These are phyloP conservation scores for Phragmatobia fuliginosa DNA, from an alignment of 2,888 invertebrate genomes.

Conservation along the genomic window DNA sequence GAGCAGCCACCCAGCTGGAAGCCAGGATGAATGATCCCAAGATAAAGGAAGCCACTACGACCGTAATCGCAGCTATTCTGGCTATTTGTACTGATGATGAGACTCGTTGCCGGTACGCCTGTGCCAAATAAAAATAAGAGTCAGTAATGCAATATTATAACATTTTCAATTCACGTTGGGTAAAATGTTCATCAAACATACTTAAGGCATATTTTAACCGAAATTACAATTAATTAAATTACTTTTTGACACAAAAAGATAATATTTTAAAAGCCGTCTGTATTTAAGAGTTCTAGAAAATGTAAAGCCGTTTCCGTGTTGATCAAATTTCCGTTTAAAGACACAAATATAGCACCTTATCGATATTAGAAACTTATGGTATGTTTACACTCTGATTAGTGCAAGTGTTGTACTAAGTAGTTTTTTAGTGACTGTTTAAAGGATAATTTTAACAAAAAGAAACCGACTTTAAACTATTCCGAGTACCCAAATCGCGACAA, in stretches of 20 bases:
- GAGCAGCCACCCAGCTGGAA: slow-evolving; percentile 93
- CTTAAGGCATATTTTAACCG: not conserved
- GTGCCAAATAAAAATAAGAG: slow-evolving; percentile 44
- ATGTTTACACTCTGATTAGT: not conserved
- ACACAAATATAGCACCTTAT: not conserved
- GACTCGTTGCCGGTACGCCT: slow-evolving; percentile 92
- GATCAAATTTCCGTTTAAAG: not conserved
- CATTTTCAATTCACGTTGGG: too few species aligned
- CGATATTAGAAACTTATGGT: not conserved
- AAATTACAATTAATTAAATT: not conserved
- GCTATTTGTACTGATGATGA: slow-evolving; percentile 95
- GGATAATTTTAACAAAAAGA: not conserved
- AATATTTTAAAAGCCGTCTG: not conserved
- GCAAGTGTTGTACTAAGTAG: not conserved
- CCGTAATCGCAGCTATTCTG: slow-evolving; percentile 93
- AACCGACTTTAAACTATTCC: too few species aligned
- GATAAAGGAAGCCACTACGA: slow-evolving; percentile 93
- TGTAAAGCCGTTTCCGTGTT: not conserved
- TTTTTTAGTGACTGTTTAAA: not conserved
- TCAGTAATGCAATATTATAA: not conserved
- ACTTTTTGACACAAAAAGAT: not conserved
- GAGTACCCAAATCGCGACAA: too few species aligned
- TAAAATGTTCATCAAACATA: not conserved
- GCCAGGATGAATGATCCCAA: slow-evolving; percentile 94
- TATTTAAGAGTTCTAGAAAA: not conserved